These are phyloP conservation scores for Drosophila neocordata DNA, from an alignment of 1,140 invertebrate genomes.

Conservation along the genomic window DNA sequence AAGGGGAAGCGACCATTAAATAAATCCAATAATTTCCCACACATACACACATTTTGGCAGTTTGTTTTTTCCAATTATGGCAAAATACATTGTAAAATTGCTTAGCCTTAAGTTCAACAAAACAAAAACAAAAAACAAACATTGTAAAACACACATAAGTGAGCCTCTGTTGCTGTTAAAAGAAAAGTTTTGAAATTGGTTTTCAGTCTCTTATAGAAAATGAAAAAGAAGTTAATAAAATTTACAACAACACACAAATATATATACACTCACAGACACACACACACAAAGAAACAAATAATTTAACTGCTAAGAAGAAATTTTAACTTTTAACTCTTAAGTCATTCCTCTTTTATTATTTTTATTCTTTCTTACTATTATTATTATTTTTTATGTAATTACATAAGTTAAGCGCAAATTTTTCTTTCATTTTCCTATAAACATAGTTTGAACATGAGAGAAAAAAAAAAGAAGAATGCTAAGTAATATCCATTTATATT, in stretches of 20 bases:
- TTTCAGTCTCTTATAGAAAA: background rate
- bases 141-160: slow-evolving; percentile 29
- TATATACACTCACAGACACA: slow-evolving; percentile 2
- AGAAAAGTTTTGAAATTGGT: slow-evolving; percentile 5
- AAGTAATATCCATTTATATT: slow-evolving; percentile 32
- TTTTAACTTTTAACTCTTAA: slow-evolving; percentile 75
- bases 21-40: slow-evolving; percentile 20
- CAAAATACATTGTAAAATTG: slow-evolving; percentile 62
- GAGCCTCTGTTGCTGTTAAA: slow-evolving; percentile 44
- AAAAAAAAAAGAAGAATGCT: slow-evolving; percentile 11
- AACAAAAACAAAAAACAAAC: slow-evolving; percentile 38
- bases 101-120: slow-evolving; percentile 55
- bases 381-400: slow-evolving; percentile 52
- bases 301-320: slow-evolving; percentile 68
- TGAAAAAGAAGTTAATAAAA: background rate
- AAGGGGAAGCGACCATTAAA: slow-evolving; percentile 23
- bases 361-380: slow-evolving; percentile 7
- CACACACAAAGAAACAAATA: slow-evolving; percentile 20
- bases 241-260: background rate
- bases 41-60: slow-evolving; percentile 38
- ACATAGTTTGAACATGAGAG: slow-evolving; percentile 8
- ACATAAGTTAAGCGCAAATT: slow-evolving; percentile 59
- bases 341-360: slow-evolving; percentile 63
- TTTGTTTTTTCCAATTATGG: slow-evolving; percentile 23
- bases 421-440: slow-evolving; percentile 12